Conservation (phyloP, 2,113 vertebrate species). For the Herpetotheres cachinnans region DNA sequence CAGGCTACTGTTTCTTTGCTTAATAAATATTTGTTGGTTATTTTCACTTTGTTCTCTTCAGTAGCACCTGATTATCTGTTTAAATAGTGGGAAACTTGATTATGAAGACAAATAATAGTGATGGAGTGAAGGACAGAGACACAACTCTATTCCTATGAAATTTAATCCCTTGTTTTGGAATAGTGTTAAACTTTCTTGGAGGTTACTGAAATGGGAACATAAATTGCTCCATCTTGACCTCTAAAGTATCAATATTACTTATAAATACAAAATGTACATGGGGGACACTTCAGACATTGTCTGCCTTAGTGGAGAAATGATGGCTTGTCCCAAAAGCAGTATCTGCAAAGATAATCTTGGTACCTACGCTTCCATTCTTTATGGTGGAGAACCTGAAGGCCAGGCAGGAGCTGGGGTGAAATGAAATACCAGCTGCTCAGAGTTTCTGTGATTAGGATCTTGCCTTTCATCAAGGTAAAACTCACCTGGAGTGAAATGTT, state of each 20-base stretch:
- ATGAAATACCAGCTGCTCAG: background rate
- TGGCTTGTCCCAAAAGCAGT: background rate
- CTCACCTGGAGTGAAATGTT: background rate
- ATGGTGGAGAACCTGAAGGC: background rate
- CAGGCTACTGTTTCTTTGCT: background rate
- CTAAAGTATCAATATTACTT: background rate
- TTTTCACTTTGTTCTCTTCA: background rate
- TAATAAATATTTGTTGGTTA: background rate
- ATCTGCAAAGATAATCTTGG: background rate
- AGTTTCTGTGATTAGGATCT: background rate
- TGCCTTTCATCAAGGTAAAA: background rate
- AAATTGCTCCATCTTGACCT: background rate
- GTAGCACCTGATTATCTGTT: background rate
- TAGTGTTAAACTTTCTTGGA: background rate
- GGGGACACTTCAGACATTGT: background rate
- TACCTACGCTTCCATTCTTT: rapidly evolving
- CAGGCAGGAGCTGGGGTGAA: background rate
- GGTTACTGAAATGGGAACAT: background rate
- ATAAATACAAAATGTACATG: background rate
- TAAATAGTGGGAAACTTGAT: background rate
- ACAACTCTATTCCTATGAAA: background rate
- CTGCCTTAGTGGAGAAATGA: background rate
- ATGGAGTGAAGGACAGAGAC: background rate
- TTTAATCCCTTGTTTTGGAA: background rate
- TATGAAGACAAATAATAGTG: background rate